Percentiles rank a stretch among this genome's conserved stretches.
phyloP scores from a whole-genome alignment of 1,140 invertebrate genomes.

The Platyura marginata region DNA sequence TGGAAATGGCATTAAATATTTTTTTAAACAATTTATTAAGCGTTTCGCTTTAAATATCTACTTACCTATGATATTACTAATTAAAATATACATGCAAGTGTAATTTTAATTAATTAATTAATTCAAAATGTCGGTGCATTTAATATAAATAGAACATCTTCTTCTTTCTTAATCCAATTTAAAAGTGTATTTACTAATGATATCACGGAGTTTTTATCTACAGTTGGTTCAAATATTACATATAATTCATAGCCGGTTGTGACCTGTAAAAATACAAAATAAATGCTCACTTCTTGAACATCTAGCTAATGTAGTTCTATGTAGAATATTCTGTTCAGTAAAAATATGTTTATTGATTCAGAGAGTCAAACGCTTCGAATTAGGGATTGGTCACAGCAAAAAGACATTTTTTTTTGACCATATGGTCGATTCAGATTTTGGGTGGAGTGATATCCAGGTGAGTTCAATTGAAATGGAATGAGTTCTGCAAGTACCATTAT shows the following conservation, averaged over 20 bases:
- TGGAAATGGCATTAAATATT: too few species aligned
- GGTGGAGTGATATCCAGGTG: too few species aligned
- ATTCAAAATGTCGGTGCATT: constrained; percentile 73
- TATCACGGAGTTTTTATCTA: constrained; percentile 68
- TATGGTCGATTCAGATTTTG: not conserved
- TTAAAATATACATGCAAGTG: too few species aligned
- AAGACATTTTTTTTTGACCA: not conserved
- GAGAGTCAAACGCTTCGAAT: not conserved
- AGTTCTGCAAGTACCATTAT: too few species aligned
- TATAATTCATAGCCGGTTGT: constrained; percentile 86
- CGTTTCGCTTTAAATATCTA: too few species aligned
- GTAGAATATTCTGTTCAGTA: not conserved
- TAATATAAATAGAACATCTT: constrained; percentile 80
- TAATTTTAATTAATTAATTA: too few species aligned
- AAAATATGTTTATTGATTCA: not conserved
- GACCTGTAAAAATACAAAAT: constrained; percentile 34
- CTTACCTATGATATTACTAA: too few species aligned
- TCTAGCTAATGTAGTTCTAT: too few species aligned
- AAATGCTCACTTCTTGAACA: too few species aligned
- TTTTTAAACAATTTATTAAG: too few species aligned
- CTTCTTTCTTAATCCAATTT: constrained; percentile 87
- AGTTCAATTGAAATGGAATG: too few species aligned
- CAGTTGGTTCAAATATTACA: constrained; percentile 76
- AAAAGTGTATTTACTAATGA: constrained; percentile 74
- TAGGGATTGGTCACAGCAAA: not conserved